Base-by-base conservation (phyloP, 2,888 invertebrate species). In the Sesamia inferens region DNA sequence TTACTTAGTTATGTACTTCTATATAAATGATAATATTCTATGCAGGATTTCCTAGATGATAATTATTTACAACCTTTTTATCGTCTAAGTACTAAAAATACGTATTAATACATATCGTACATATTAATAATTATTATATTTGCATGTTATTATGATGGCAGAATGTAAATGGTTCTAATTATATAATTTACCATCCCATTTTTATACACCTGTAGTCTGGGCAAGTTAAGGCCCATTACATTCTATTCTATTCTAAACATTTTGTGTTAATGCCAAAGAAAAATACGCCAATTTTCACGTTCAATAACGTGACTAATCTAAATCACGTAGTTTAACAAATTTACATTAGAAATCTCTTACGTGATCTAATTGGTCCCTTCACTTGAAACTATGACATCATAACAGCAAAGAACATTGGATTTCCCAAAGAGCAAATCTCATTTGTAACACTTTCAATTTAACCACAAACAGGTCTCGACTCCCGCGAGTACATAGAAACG, bases 391-490 rank as follows among this genome's bases (percentile, higher is more conserved):
- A 42, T 58, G 54, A 44, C 47, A 24, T 78, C 66, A 67, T 42
- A 63, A 55, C 39, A 47, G 22, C 16, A 51, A 48, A 24, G 31
- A 54, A 19, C 0, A 22, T n/a, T 16, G 74, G 54, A 54, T 58
- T 79, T 74, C 54, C 31, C 54, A 58, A 42, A 74, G 11, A n/a
- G 47, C 67, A 48, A 74, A 22, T 48, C 47, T 47, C 58, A 64
- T 78, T 74, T 42, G 62, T 11, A 39, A 59, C 74, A 74, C 74
- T 78, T 79, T 79, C 80, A n/a, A 73, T 79, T 58, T 58, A 7
- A 51, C 48, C 55, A 63, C 31, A 79, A 79, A 59, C 67, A 16
- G 24, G 66, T 64, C 1, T 19, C 63, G 55, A 22, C 73, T 61
- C 66, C 42, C 24, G 10, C 48, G 0, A 22, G 55, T n/a, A 54